Percentiles rank a stretch among this genome's conserved stretches.
phyloP scores from a whole-genome alignment of 1,140 invertebrate genomes.

The Cherax destructor region DNA sequence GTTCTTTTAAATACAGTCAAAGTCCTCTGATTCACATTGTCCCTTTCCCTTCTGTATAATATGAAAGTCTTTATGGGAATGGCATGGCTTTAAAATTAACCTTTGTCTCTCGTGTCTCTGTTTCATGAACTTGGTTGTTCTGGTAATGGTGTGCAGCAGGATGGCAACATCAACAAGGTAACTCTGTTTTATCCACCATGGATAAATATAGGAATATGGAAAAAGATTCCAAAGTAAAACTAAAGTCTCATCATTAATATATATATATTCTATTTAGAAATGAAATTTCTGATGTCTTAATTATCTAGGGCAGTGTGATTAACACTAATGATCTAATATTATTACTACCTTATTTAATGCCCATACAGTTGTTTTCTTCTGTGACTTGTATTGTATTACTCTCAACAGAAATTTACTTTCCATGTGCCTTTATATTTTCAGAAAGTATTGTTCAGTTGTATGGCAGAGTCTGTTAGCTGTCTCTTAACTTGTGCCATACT shows the following conservation, averaged over 20 bases:
- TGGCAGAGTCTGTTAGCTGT: too few species aligned
- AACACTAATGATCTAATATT: not conserved
- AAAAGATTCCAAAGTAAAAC: not conserved
- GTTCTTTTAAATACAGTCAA: too few species aligned
- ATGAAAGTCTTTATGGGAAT: conserved; percentile 24
- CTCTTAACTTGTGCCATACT: too few species aligned
- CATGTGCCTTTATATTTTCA: too few species aligned
- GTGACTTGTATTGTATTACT: too few species aligned
- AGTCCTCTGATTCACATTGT: not conserved
- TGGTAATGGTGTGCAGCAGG: conserved; percentile 34
- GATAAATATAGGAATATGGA: not conserved
- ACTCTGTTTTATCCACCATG: not conserved
- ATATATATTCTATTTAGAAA: not conserved
- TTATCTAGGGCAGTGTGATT: not conserved
- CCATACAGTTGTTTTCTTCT: not conserved
- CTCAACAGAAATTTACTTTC: too few species aligned
- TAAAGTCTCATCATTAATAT: not conserved
- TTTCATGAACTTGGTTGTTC: conserved; percentile 32
- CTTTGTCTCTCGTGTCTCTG: conserved; percentile 28
- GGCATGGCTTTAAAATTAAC: conserved; percentile 35
- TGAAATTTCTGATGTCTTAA: not conserved
- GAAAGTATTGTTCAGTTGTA: too few species aligned
- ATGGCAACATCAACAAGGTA: conserved; percentile 39
- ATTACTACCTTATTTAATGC: not conserved
- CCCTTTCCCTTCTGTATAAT: conserved; percentile 13